Evolutionary conservation across 35 echinoderm and acorn worm species (phyloP), one percentile per base, ranked within the genome.

Genomic region (Apostichopus parvimensis): DNA sequence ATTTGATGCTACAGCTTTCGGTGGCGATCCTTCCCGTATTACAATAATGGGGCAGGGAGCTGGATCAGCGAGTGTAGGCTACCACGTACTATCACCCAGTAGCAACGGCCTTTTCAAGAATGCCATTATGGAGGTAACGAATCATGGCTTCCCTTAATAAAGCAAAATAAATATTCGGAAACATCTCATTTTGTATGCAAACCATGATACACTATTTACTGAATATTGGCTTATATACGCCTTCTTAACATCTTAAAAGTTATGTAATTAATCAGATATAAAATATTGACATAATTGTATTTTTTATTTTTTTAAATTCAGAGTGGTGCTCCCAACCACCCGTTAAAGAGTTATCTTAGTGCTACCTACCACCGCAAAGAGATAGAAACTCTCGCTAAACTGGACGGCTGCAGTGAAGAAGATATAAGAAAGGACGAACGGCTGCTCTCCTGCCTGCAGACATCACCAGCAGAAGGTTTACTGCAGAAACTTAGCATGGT

Each of bases 31-130:
- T n/a, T 7, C 56, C 17, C 85, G 10, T 34, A 66, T 94, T 5
- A 94, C 93, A 53, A 90, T 94, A 70, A 73, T 90, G n/a, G 93
- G 93, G 17, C 26, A 82, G 15, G 89, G 93, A 55, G 86, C 93
- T 2, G 93, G 93, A 17, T 77, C 21, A 83, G 79, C 21, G 6
- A 61, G 81, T 15, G 79, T 90, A 6, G 79, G 56, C 1, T 94
- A 59, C 56, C 93, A 94, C 57, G 3, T 82, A 13, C 45, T 89
- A 1, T 90, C 93, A 11, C 25, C 75, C 24, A 24, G 54, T n/a
- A 94, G 93, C 72, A 1, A 61, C 57, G 77, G 68, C 22, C 12
- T 56, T 24, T 90, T 94, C 61, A 57, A 65, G 17, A n/a, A 61
- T 26, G 93, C 77, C 26, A 90, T 94, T 20, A 15, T 94, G 58